A percentile compares a stretch with the other conserved stretches of the same genome.
These are phyloP conservation scores for Loripinus fragilis DNA, from an alignment of 2,888 invertebrate species.

Conservation along the genomic window DNA sequence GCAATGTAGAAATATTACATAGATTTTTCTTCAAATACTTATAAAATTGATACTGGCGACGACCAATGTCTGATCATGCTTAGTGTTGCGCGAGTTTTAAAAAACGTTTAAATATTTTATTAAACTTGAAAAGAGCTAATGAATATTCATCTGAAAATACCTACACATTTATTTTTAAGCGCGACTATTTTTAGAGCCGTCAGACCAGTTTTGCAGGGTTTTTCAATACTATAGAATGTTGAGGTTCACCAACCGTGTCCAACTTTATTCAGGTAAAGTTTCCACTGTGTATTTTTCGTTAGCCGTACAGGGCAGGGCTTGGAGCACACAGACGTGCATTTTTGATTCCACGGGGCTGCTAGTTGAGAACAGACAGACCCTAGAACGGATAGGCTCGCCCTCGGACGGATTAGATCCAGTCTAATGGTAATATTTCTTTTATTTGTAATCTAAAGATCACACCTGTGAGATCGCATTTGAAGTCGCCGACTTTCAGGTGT, in stretches of 20 bases:
- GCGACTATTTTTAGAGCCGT: slow-evolving; percentile 59
- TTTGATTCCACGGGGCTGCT: neutral
- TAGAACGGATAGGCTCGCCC: neutral
- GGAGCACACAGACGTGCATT: neutral
- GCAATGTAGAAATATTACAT: too few relatives aligned
- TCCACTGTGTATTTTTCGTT: slow-evolving; percentile 16
- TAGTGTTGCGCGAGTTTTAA: too few relatives aligned
- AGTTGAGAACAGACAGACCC: slow-evolving; percentile 7
- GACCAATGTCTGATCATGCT: too few relatives aligned
- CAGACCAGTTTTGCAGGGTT: slow-evolving; percentile 66
- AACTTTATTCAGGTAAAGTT: slow-evolving; percentile 6
- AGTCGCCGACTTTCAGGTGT: slow-evolving; percentile 22
- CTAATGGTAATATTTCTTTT: neutral
- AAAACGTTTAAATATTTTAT: too few relatives aligned
- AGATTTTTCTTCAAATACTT: too few relatives aligned
- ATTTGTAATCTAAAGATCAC: neutral
- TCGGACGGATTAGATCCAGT: neutral
- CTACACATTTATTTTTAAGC: slow-evolving; percentile 28
- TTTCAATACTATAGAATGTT: slow-evolving; percentile 35
- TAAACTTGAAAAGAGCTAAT: too few relatives aligned
- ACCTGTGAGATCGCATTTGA: slow-evolving; percentile 5
- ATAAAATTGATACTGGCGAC: too few relatives aligned
- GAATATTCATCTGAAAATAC: slow-evolving; percentile 24
- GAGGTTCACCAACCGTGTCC: neutral
- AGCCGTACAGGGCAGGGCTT: slow-evolving; percentile 12